Evolutionary conservation across 2,113 vertebrate species (phyloP).

Genomic region (Blennius ocellaris): DNA sequence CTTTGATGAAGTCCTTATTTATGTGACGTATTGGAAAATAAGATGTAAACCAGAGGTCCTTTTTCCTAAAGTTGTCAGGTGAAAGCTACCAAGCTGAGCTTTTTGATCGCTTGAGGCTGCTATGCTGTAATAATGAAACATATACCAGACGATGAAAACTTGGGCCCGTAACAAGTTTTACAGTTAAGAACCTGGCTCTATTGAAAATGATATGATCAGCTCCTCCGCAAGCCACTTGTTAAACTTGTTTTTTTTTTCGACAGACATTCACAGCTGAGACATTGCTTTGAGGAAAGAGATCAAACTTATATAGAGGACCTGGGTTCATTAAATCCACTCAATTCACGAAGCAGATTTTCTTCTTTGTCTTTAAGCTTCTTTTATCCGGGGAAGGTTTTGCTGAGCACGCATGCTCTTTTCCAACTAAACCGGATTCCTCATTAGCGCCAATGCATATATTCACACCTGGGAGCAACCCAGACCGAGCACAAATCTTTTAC

Average conservation of each 20-base stretch:
- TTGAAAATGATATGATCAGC: slow-evolving; percentile 14
- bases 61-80: too few species aligned
- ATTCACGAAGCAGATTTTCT: slow-evolving; percentile 65
- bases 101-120: too few species aligned
- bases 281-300: slow-evolving; percentile 65
- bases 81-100: too few species aligned
- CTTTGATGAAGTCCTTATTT: background rate
- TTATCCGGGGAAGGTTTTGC: slow-evolving; percentile 64
- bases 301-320: slow-evolving; percentile 42
- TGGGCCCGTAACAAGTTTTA: background rate
- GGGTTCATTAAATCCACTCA: slow-evolving; percentile 71
- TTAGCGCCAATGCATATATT: slow-evolving; percentile 59
- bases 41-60: background rate
- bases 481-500: slow-evolving; percentile 55
- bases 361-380: slow-evolving; percentile 70
- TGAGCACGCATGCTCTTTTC: slow-evolving; percentile 70
- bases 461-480: slow-evolving; percentile 65
- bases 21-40: background rate
- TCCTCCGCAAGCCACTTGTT: slow-evolving; percentile 31
- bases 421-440: slow-evolving; percentile 65
- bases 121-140: background rate
- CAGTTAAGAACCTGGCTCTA: background rate
- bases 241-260: slow-evolving; percentile 22
- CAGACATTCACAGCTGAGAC: slow-evolving; percentile 43
- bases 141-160: background rate